These are phyloP conservation scores for Argyrosomus japonicus DNA, from an alignment of 2,113 vertebrate genomes.

Conservation along the genomic window DNA sequence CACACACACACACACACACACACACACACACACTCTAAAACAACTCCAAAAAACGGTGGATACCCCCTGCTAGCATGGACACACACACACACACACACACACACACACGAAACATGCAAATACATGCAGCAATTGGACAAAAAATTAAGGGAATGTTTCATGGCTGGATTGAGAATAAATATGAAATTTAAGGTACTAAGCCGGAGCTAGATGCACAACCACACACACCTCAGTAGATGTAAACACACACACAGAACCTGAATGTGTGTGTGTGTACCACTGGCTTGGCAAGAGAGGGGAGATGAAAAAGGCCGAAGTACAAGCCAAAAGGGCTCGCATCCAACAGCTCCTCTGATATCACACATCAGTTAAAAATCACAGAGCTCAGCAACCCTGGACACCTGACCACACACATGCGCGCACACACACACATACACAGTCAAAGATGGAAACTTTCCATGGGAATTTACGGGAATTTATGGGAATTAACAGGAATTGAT, in stretches of 20 bases:
- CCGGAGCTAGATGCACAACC: not conserved
- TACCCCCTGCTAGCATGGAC: not conserved
- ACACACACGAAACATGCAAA: conserved; percentile 1
- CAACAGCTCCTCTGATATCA: conserved; percentile 65
- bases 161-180: not conserved
- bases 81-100: conserved; percentile 15
- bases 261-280: conserved; percentile 23
- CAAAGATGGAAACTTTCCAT: too few species aligned
- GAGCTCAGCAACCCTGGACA: conserved; percentile 56
- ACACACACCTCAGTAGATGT: conserved; percentile 3
- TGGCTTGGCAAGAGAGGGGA: conserved; percentile 26
- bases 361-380: conserved; percentile 62
- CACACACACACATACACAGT: conserved; percentile 27
- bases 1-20: conserved; percentile 1
- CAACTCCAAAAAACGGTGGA: not conserved
- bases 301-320: conserved; percentile 21
- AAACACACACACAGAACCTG: conserved; percentile 12
- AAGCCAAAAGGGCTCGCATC: conserved; percentile 36
- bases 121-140: not conserved
- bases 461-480: too few species aligned
- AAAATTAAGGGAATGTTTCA: not conserved
- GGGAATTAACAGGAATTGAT: too few species aligned
- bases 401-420: conserved; percentile 31
- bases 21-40: not conserved
- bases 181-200: too few species aligned